A percentile compares a stretch with the other conserved stretches of the same genome.
Conservation (phyloP, 2,113 vertebrate genomes). For the Brachyhypopomus gauderio region DNA sequence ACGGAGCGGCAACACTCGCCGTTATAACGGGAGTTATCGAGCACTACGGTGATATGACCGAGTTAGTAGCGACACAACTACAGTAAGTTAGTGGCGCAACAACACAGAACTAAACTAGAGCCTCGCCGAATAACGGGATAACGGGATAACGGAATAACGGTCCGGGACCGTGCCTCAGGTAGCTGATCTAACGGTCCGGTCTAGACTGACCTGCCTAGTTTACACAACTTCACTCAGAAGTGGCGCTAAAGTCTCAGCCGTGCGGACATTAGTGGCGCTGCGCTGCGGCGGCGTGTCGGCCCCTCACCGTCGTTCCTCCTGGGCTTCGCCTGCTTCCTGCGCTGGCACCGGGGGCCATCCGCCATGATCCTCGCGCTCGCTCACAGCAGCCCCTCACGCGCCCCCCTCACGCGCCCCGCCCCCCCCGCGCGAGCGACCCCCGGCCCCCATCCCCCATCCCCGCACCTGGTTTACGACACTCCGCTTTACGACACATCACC, state of each 20-base stretch:
- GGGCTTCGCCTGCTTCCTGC: conserved; percentile 96
- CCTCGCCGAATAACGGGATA: not conserved
- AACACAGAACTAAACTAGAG: not conserved
- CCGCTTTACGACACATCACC: conserved; percentile 78
- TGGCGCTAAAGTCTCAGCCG: conserved; percentile 48
- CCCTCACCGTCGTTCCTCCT: conserved; percentile 91
- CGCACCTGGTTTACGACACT: conserved; percentile 85
- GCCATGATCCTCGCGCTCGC: conserved; percentile 94
- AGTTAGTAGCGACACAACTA: no score
- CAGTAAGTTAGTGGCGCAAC: no score
- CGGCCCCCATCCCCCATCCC: conserved; percentile 64
- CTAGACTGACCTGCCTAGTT: not conserved
- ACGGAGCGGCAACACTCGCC: no score
- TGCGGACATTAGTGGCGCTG: conserved; percentile 21
- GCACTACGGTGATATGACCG: no score
- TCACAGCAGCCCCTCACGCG: conserved; percentile 76
- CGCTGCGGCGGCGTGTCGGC: not conserved
- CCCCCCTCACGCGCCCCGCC: conserved; percentile 56
- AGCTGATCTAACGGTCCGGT: conserved; percentile 70
- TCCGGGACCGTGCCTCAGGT: conserved; percentile 22
- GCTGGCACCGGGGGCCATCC: conserved; percentile 99
- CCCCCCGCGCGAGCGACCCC: conserved; percentile 52
- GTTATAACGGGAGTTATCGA: no score
- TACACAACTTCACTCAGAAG: conserved; percentile 61
- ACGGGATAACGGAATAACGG: conserved; percentile 15